Conservation (phyloP, 2,888 invertebrate genomes). For the Tanytarsus gracilentus region DNA sequence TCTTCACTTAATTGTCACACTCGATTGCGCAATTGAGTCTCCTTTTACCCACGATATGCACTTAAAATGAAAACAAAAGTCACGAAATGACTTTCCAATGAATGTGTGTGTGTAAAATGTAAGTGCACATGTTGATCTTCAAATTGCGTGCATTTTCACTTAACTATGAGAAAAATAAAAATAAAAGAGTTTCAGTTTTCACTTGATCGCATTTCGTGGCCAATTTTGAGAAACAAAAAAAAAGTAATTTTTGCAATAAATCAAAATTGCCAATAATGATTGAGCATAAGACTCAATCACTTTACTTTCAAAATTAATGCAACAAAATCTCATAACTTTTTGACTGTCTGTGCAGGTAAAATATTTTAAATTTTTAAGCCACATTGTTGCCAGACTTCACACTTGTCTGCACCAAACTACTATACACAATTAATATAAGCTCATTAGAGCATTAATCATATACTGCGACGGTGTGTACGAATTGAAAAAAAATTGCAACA, state of each 20-base stretch:
- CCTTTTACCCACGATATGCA: not conserved
- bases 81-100: conserved; percentile 2
- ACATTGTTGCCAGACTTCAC: conserved; percentile 13
- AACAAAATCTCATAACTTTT: too few relatives aligned
- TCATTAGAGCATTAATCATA: conserved; percentile 1
- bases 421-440: not conserved
- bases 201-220: conserved; percentile 1
- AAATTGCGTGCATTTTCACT: not conserved
- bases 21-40: conserved; percentile 5
- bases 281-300: too few relatives aligned
- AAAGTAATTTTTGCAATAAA: too few relatives aligned
- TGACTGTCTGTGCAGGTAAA: too few relatives aligned
- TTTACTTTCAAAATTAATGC: too few relatives aligned
- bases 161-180: too few relatives aligned
- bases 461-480: not conserved
- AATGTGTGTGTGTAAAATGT: not conserved
- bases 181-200: conserved; percentile 1
- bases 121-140: not conserved
- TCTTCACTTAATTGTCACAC: too few relatives aligned
- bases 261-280: too few relatives aligned
- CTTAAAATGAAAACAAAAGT: conserved; percentile 1
- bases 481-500: not conserved
- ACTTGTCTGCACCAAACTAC: not conserved
- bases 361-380: too few relatives aligned
- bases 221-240: too few relatives aligned